Evolutionary conservation across 2,113 vertebrate genomes (phyloP).

Genomic region (Jaculus jaculus): DNA sequence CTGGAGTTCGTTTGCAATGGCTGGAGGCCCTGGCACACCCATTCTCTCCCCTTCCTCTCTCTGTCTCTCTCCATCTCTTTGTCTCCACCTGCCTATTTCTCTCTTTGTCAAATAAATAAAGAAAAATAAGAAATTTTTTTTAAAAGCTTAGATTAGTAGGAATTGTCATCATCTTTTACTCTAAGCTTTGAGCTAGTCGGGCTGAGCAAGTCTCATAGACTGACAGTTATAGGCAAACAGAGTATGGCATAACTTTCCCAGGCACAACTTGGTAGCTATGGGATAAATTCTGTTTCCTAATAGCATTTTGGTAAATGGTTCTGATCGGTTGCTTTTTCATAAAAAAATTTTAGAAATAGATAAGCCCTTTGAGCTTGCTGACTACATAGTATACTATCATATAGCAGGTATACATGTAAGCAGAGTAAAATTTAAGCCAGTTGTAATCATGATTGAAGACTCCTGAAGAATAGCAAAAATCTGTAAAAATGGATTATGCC

Average conservation of each 20-base stretch:
- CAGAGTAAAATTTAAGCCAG: not conserved
- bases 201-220: not conserved
- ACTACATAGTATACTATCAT: not conserved
- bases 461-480: not conserved
- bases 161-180: not conserved
- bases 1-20: no score
- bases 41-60: no score
- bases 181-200: conserved; percentile 18
- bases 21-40: no score
- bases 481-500: not conserved
- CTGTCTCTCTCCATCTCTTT: no score
- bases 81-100: no score
- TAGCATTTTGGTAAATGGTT: not conserved
- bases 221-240: not conserved
- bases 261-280: not conserved
- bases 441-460: not conserved
- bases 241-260: not conserved
- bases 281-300: not conserved
- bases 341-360: not conserved
- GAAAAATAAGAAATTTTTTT: no score
- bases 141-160: not conserved
- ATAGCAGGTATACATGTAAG: not conserved
- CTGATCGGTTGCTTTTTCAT: not conserved
- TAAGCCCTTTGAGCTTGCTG: not conserved
- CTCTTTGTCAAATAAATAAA: no score